Evolutionary conservation across 2,888 invertebrate species (phyloP).

Genomic region (Luperina testacea): DNA sequence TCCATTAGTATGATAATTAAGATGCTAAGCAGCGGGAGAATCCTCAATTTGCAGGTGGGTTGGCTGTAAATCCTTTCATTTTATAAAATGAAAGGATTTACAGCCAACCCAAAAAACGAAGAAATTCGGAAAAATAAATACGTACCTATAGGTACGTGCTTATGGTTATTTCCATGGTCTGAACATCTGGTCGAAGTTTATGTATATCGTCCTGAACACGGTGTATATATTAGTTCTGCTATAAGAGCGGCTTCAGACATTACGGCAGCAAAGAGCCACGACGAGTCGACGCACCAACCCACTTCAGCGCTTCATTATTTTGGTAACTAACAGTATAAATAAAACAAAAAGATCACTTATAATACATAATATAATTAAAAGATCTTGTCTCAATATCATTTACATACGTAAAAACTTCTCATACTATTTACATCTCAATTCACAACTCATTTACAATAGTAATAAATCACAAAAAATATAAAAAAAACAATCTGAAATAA

Average conservation of each 20-base stretch:
- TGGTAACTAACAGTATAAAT: conserved; percentile 49
- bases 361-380: conserved; percentile 84
- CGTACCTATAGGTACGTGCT: too few species aligned
- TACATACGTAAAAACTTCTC: conserved; percentile 80
- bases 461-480: conserved; percentile 68
- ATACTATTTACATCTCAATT: conserved; percentile 82
- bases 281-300: too few species aligned
- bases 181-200: too few species aligned
- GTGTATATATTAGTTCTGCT: neutral
- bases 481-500: conserved; percentile 76
- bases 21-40: conserved; percentile 10
- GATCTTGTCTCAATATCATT: conserved; percentile 86
- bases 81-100: too few species aligned
- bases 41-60: conserved; percentile 4
- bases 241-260: too few species aligned
- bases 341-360: conserved; percentile 74
- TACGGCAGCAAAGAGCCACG: neutral
- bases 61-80: neutral
- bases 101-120: too few species aligned
- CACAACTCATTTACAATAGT: conserved; percentile 80
- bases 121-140: too few species aligned
- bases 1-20: conserved; percentile 25
- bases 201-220: too few species aligned
- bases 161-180: too few species aligned
- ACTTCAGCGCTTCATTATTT: neutral